These are phyloP conservation scores for Phyllopteryx taeniolatus DNA, from an alignment of 2,113 vertebrate species.

Conservation along the genomic window DNA sequence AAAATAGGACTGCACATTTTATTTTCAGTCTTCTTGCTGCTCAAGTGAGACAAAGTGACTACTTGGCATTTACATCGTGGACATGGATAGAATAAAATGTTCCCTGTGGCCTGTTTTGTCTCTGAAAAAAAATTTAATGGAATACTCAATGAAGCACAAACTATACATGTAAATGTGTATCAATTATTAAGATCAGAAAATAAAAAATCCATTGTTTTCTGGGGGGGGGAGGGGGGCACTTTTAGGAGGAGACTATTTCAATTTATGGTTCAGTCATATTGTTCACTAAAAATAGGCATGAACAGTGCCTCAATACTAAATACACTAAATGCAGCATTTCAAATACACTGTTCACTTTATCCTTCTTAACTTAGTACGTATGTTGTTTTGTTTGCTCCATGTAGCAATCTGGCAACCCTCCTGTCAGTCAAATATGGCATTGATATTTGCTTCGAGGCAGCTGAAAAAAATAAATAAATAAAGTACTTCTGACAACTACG, in stretches of 20 bases:
- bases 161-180: background rate
- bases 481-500: background rate
- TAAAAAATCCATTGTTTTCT: background rate
- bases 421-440: background rate
- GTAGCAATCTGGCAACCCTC: background rate
- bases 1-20: background rate
- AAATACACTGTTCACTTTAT: background rate
- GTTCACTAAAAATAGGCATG: no score
- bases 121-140: background rate
- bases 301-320: no score
- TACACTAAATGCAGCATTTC: background rate
- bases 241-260: no score
- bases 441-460: background rate
- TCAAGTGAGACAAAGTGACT: background rate
- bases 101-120: background rate
- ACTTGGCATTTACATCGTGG: background rate
- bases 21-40: background rate
- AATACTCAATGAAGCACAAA: background rate
- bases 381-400: background rate
- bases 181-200: background rate
- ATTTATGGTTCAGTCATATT: no score
- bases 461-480: background rate
- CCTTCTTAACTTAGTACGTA: background rate
- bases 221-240: no score
- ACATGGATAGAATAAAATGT: conserved; percentile 2